phyloP scores from a whole-genome alignment of 2,888 invertebrate species.

The Balanococcus diminutus region DNA sequence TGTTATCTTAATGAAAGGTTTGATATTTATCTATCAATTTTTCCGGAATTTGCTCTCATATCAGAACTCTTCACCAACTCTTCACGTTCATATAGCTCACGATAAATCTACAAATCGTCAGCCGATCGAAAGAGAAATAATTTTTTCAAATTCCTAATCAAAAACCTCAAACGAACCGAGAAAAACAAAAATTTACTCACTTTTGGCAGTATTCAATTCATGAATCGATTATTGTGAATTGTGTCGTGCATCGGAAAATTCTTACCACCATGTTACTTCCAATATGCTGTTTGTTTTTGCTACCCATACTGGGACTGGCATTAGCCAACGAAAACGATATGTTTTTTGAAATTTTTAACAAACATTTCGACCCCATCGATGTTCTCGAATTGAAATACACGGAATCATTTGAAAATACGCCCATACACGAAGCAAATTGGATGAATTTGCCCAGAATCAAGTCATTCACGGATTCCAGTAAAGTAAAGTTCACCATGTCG shows the following conservation, averaged over 20 bases:
- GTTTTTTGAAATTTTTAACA: not conserved
- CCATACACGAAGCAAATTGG: not conserved
- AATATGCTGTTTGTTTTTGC: not conserved
- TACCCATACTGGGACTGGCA: not conserved
- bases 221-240: no score
- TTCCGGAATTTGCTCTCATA: not conserved
- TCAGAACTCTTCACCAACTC: not conserved
- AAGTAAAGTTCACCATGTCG: not conserved
- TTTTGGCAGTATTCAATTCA: not conserved
- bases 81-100: not conserved
- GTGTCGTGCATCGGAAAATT: not conserved
- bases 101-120: not conserved
- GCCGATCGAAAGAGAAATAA: not conserved
- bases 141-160: no score
- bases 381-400: not conserved
- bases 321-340: not conserved
- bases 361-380: not conserved
- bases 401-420: not conserved
- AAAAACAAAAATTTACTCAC: not conserved
- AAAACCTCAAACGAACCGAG: not conserved
- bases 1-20: not conserved
- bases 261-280: not conserved
- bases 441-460: not conserved
- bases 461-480: not conserved
- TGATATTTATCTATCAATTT: not conserved